These are phyloP conservation scores for Plusia festucae DNA, from an alignment of 2,888 invertebrate genomes.

Conservation along the genomic window DNA sequence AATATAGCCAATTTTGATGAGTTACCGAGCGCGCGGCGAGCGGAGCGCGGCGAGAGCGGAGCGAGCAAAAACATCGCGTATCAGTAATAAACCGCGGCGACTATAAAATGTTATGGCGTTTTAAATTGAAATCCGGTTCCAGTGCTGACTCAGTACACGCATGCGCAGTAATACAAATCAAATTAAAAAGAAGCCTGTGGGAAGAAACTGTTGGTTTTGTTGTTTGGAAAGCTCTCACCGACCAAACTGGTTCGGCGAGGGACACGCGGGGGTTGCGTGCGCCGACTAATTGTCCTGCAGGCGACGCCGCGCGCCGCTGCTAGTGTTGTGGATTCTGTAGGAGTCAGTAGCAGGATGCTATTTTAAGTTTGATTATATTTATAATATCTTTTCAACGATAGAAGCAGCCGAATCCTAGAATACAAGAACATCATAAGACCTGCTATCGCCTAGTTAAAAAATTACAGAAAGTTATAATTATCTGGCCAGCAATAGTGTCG, in stretches of 20 bases:
- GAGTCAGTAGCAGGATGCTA: background rate
- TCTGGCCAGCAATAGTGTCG: background rate
- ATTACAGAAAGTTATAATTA: no score
- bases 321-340: background rate
- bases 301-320: background rate
- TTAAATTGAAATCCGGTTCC: slow-evolving; percentile 59
- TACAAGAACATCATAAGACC: no score
- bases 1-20: slow-evolving; percentile 51
- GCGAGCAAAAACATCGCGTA: slow-evolving; percentile 48
- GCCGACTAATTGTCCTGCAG: background rate
- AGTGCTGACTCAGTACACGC: slow-evolving; percentile 25
- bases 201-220: slow-evolving; percentile 21
- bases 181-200: slow-evolving; percentile 24
- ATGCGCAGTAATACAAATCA: slow-evolving; percentile 13
- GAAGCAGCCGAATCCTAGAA: no score
- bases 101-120: slow-evolving; percentile 53
- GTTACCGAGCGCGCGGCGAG: slow-evolving; percentile 18
- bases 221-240: slow-evolving; percentile 18
- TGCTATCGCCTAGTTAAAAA: no score
- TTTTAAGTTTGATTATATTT: no score
- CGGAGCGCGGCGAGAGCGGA: slow-evolving; percentile 17
- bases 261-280: background rate
- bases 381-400: no score
- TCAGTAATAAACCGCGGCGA: slow-evolving; percentile 49
- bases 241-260: background rate